A percentile compares a stretch with the other conserved stretches of the same genome.
Conservation (phyloP, 2,797 vertebrate species). For the Hydrolagus colliei region DNA sequence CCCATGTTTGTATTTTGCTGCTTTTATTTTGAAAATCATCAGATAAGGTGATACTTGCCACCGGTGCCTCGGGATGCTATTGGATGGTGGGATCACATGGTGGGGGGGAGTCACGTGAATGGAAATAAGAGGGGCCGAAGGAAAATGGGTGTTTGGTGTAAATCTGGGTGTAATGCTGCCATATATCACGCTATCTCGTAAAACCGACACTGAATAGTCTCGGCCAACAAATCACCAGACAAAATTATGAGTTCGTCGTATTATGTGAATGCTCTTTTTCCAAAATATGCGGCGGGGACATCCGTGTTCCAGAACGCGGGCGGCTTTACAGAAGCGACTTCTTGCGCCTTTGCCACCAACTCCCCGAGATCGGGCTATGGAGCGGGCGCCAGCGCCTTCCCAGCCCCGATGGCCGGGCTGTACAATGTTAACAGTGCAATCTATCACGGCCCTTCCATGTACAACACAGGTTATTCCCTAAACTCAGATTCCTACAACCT, state of each 20-base stretch:
- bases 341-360: slow-evolving; percentile 71
- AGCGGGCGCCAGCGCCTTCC: slow-evolving; percentile 62
- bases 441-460: slow-evolving; percentile 60
- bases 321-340: slow-evolving; percentile 58
- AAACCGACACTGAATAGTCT: slow-evolving; percentile 94
- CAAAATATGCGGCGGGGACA: slow-evolving; percentile 78
- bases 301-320: slow-evolving; percentile 70
- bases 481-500: slow-evolving; percentile 66
- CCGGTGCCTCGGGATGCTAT: slow-evolving; percentile 66
- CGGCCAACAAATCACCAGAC: slow-evolving; percentile 92
- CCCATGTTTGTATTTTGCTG: not conserved
- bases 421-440: slow-evolving; percentile 73
- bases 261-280: slow-evolving; percentile 87
- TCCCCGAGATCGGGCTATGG: slow-evolving; percentile 70
- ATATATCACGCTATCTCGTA: slow-evolving; percentile 97
- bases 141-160: slow-evolving; percentile 92
- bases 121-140: slow-evolving; percentile 71
- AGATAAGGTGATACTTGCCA: slow-evolving; percentile 55
- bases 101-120: slow-evolving; percentile 70
- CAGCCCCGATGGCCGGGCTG: slow-evolving; percentile 69
- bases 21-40: slow-evolving; percentile 37
- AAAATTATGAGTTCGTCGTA: slow-evolving; percentile 94
- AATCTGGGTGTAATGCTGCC: slow-evolving; percentile 95
- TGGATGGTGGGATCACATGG: slow-evolving; percentile 70
- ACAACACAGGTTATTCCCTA: slow-evolving; percentile 67